Conservation (phyloP, 2,797 vertebrate genomes). For the Monodelphis domestica region DNA sequence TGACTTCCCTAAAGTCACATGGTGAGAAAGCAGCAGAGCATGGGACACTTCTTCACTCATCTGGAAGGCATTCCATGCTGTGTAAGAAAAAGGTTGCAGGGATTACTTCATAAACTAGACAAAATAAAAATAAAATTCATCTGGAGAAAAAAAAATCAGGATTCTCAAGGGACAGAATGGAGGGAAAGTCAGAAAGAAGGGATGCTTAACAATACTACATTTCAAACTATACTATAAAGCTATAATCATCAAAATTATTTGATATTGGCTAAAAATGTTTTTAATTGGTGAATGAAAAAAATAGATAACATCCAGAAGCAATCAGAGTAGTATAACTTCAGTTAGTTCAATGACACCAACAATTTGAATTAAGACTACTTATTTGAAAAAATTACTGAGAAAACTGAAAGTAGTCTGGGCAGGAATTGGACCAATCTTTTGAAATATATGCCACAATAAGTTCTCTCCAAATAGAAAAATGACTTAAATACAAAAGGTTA, state of each 20-base stretch:
- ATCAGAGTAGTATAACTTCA: background rate
- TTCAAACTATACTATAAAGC: background rate
- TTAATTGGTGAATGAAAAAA: background rate
- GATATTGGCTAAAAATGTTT: background rate
- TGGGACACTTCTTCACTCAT: background rate
- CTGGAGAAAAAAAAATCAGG: background rate
- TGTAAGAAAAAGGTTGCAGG: background rate
- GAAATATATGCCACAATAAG: background rate
- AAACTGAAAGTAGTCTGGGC: background rate
- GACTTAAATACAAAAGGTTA: background rate
- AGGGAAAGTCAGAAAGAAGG: background rate
- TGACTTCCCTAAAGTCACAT: background rate
- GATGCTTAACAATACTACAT: background rate
- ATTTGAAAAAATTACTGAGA: background rate
- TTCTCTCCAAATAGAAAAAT: background rate
- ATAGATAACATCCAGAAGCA: background rate
- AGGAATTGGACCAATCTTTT: background rate
- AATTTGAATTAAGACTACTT: background rate
- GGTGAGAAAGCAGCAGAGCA: background rate
- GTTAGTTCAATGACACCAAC: background rate
- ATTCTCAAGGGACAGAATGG: background rate
- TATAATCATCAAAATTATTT: background rate
- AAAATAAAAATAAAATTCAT: background rate
- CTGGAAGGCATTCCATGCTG: background rate
- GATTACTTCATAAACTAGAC: background rate